Percentiles rank a stretch among this genome's conserved stretches.
Conservation (phyloP, 2,797 vertebrate genomes). For the Nannoperca obscura region DNA sequence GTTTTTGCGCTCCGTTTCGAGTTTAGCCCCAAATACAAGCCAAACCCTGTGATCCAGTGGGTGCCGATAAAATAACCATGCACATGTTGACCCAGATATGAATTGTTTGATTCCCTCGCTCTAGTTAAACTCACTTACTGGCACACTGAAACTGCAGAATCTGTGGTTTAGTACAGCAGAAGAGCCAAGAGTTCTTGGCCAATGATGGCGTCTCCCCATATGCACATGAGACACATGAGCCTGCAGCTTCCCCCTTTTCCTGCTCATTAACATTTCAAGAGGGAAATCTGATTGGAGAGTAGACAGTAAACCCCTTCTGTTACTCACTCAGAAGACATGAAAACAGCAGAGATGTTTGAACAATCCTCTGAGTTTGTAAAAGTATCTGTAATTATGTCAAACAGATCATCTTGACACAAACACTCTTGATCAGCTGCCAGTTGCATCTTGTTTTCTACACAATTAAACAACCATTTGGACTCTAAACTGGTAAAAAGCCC, state of each 20-base stretch:
- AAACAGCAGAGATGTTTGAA: conserved; percentile 23
- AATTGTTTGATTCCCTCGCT: conserved; percentile 39
- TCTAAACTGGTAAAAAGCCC: conserved; percentile 13
- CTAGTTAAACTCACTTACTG: conserved; percentile 29
- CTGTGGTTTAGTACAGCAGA: conserved; percentile 16
- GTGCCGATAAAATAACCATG: conserved; percentile 46
- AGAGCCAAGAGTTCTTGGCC: conserved; percentile 48
- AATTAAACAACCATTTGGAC: not conserved
- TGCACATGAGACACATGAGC: conserved; percentile 39
- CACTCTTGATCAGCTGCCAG: not conserved
- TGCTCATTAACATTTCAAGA: conserved; percentile 74
- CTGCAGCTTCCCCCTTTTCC: conserved; percentile 62
- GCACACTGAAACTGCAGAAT: conserved; percentile 24
- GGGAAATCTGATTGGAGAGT: conserved; percentile 48
- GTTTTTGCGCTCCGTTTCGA: conserved; percentile 26
- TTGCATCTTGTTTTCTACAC: conserved; percentile 22
- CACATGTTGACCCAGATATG: conserved; percentile 46
- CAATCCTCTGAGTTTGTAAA: not conserved
- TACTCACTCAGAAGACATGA: conserved; percentile 8
- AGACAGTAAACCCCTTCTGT: conserved; percentile 17
- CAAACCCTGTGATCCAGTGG: conserved; percentile 39
- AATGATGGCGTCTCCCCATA: conserved; percentile 29
- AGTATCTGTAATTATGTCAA: conserved; percentile 12
- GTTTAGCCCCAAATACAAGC: conserved; percentile 33
- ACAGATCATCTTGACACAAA: conserved; percentile 10